Percentiles rank a stretch among this genome's conserved stretches.
These are phyloP conservation scores for Pagetopsis macropterus DNA, from an alignment of 2,797 vertebrate species.

Conservation along the genomic window DNA sequence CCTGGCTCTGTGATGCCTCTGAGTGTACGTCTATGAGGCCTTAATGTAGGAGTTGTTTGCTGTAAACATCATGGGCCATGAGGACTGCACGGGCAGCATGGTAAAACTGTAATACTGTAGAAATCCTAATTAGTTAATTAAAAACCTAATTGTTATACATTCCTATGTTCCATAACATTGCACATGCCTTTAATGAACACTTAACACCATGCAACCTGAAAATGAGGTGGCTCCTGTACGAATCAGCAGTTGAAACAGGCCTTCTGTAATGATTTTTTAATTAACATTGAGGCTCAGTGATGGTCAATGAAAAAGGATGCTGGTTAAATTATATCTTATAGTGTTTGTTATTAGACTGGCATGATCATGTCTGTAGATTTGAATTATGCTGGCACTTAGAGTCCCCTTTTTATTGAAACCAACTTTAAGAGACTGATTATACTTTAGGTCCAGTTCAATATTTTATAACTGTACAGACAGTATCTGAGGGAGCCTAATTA, in stretches of 20 bases:
- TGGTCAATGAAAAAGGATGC: constrained; percentile 47
- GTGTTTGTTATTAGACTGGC: constrained; percentile 63
- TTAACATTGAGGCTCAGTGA: constrained; percentile 52
- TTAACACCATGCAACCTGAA: constrained; percentile 85
- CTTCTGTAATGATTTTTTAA: constrained; percentile 45
- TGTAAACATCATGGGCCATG: constrained; percentile 72
- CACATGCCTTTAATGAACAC: constrained; percentile 84
- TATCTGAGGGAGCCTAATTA: constrained; percentile 26
- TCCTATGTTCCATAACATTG: constrained; percentile 81
- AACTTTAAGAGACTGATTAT: constrained; percentile 30
- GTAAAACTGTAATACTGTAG: constrained; percentile 68
- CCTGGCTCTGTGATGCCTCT: constrained; percentile 66
- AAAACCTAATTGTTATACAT: constrained; percentile 79
- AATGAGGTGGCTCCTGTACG: constrained; percentile 76
- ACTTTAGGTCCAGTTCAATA: constrained; percentile 35
- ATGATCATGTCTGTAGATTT: constrained; percentile 51
- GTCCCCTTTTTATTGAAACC: constrained; percentile 40
- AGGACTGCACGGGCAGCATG: constrained; percentile 73
- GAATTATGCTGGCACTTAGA: constrained; percentile 62
- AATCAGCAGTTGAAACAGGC: constrained; percentile 66
- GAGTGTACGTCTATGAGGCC: constrained; percentile 60
- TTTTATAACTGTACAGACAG: constrained; percentile 44
- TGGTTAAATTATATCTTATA: constrained; percentile 45
- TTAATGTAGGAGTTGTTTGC: constrained; percentile 60
- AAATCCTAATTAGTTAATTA: constrained; percentile 71